Evolutionary conservation across 2,113 vertebrate genomes (phyloP).

Genomic region (Nothobranchius kuhntae): DNA sequence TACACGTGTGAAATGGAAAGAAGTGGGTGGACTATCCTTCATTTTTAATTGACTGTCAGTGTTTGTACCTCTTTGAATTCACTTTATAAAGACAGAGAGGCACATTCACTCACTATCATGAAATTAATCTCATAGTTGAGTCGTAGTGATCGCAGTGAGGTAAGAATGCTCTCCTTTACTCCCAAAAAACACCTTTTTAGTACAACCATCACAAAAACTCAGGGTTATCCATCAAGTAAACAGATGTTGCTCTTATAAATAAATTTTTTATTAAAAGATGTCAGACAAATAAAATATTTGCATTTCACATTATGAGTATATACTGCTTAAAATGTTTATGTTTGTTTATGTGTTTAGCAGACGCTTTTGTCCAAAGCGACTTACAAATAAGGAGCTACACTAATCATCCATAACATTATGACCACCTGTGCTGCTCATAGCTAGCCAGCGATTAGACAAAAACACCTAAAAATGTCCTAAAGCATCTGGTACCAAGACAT

Average conservation of each 20-base stretch:
- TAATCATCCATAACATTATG: too few species aligned
- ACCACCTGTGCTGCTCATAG: too few species aligned
- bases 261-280: not conserved
- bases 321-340: too few species aligned
- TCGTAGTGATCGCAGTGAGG: constrained; percentile 71
- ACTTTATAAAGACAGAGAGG: constrained; percentile 73
- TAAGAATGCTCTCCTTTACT: constrained; percentile 69
- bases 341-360: too few species aligned
- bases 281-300: not conserved
- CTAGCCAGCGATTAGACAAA: too few species aligned
- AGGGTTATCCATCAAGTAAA: constrained; percentile 26
- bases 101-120: constrained; percentile 80
- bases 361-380: too few species aligned
- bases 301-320: not conserved
- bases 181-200: not conserved
- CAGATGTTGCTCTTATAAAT: not conserved
- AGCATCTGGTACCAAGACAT: too few species aligned
- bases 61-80: constrained; percentile 71
- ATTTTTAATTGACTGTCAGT: constrained; percentile 84
- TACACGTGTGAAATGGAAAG: constrained; percentile 69
- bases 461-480: too few species aligned
- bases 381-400: too few species aligned
- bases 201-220: constrained; percentile 3
- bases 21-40: constrained; percentile 75
- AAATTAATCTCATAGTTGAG: constrained; percentile 79